These are phyloP conservation scores for Raja brachyura DNA, from an alignment of 2,113 vertebrate genomes.

Conservation along the genomic window DNA sequence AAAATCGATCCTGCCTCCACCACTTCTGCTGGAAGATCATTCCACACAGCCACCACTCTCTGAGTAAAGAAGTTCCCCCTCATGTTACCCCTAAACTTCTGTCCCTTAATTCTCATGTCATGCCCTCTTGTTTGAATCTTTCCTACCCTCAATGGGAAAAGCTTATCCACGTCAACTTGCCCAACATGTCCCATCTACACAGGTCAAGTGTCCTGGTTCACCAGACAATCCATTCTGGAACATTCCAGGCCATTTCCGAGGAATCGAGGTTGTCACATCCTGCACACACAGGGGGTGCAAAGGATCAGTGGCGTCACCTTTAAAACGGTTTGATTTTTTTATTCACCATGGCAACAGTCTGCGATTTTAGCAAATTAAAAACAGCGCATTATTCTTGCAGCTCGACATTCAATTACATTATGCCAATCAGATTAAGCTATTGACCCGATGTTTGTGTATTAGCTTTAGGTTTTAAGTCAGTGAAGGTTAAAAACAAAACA, in stretches of 20 bases:
- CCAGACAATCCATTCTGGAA: neutral
- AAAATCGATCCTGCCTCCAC: no score
- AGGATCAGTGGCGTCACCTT: neutral
- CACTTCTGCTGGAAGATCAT: no score
- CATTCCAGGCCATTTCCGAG: no score
- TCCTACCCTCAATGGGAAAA: no score
- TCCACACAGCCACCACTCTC: no score
- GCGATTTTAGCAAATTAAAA: constrained; percentile 19
- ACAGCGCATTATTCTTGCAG: neutral
- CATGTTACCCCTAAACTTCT: no score
- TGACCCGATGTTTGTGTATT: neutral
- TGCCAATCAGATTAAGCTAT: neutral
- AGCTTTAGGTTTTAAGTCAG: neutral
- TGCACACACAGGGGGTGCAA: neutral
- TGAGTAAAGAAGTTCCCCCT: no score
- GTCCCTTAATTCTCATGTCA: no score
- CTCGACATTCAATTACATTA: constrained; percentile 26
- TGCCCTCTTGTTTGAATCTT: no score
- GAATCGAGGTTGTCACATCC: neutral
- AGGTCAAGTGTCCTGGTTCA: no score
- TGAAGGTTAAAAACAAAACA: neutral
- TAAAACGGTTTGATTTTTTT: neutral
- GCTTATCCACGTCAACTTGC: no score
- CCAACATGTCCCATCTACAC: no score
- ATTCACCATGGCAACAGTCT: neutral